These are phyloP conservation scores for Phaenicophaeus curvirostris DNA, from an alignment of 2,797 vertebrate genomes.

Conservation along the genomic window DNA sequence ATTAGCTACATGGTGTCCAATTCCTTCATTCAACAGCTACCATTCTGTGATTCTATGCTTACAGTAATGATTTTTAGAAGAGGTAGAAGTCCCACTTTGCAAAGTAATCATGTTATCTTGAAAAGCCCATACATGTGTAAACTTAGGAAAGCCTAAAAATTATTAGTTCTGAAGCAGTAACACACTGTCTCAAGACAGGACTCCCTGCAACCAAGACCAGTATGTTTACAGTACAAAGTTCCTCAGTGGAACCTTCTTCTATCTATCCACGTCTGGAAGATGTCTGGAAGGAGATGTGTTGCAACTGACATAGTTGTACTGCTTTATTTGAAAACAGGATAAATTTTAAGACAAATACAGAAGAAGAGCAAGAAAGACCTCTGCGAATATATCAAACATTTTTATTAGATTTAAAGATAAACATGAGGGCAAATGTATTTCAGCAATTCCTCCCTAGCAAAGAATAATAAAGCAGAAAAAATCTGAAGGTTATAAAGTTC, in stretches of 20 bases:
- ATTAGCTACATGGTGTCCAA: fast-evolving
- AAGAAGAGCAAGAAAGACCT: neutral
- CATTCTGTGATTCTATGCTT: neutral
- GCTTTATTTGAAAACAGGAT: neutral
- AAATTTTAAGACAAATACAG: neutral
- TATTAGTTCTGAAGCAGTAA: neutral
- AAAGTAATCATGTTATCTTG: neutral
- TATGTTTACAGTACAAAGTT: neutral
- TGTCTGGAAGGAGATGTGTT: neutral
- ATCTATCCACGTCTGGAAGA: neutral
- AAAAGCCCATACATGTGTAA: neutral
- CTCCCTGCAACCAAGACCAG: too few relatives aligned
- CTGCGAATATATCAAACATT: neutral
- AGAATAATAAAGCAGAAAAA: neutral
- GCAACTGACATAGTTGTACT: neutral
- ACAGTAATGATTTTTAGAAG: neutral
- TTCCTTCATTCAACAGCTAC: neutral
- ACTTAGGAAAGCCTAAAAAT: neutral
- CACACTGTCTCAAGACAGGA: too few relatives aligned
- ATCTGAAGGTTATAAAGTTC: neutral
- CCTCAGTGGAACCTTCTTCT: neutral
- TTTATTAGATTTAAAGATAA: neutral
- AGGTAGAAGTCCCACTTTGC: neutral
- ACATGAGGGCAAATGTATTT: neutral
- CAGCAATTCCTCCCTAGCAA: neutral